phyloP scores from a whole-genome alignment of 1,140 invertebrate species.

The Archivesica marissinica region DNA sequence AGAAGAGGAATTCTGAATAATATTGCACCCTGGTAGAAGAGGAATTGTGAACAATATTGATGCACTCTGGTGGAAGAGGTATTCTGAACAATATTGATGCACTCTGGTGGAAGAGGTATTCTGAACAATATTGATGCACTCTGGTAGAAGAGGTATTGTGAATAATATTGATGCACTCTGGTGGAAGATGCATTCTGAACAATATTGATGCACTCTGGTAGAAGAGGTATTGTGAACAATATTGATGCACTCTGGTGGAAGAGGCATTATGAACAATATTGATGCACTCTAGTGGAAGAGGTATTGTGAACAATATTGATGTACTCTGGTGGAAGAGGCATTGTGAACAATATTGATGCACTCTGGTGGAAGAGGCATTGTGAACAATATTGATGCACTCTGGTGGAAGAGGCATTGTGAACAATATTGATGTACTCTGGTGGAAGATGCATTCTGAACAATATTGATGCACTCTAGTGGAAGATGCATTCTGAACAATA shows the following conservation, averaged over 20 bases:
- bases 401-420: conserved; percentile 91
- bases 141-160: no score
- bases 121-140: no score
- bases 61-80: no score
- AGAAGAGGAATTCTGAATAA: conserved; percentile 89
- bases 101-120: conserved; percentile 95
- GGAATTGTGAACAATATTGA: no score
- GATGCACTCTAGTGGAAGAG: no score
- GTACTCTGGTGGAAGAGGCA: conserved; percentile 94
- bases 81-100: conserved; percentile 92
- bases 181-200: conserved; percentile 90
- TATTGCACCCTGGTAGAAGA: no score
- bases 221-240: conserved; percentile 85
- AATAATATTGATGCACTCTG: conserved; percentile 91
- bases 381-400: conserved; percentile 90
- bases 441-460: conserved; percentile 87
- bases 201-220: no score
- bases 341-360: conserved; percentile 88
- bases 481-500: conserved; percentile 88
- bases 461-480: conserved; percentile 94
- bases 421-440: no score
- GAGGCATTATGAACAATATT: conserved; percentile 87
- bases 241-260: conserved; percentile 94
- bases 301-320: conserved; percentile 87
- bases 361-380: conserved; percentile 93